Evolutionary conservation across 2,797 vertebrate species (phyloP), one percentile per base, ranked within the genome.

Genomic region (Lindbergichthys nudifrons): DNA sequence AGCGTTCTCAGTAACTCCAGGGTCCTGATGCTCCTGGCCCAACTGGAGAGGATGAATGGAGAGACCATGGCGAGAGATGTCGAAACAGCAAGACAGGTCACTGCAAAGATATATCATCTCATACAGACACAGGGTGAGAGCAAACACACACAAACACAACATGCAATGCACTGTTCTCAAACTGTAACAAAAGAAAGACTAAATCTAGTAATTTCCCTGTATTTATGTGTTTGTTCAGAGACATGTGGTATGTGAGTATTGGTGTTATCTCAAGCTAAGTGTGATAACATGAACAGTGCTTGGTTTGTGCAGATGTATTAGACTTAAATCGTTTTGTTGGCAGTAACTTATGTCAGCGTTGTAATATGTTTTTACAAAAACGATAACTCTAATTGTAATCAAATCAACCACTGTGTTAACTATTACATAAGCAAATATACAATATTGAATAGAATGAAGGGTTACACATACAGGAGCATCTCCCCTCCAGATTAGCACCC

Each of bases 31-130:
- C 94, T 99, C 50, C 93, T 99, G 84, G 93, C 95, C 72, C 98
- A 99, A 86, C 93, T 99, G 90, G 97, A 99, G 88, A 96, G 95
- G 89, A 94, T 96, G 82, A 98, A 94, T 73, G 89, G 93, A 57
- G 96, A 96, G 57, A 82, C 94, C 71, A 74, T 93, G 82, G 58
- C 84, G 75, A 89, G 88, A 62, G 96, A 98, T 81, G 88, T 93
- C 3, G 96, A 97, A 41, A 93, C 65, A 65, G 90, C 95, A 45
- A 95, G 97, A 91, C 93, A 97, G 82, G 76, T 99, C 92, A 99
- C 98, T 10, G 93, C 95, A 84, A 99, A 97, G 92, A 97, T 99
- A 75, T 96, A 98, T 84, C 98, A 99, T 91, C 94, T 99, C 92
- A 94, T 96, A 82, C 98, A 98, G 90, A 99, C 97, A 73, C 98